Conservation (phyloP, 1,140 invertebrate genomes). For the Drosophila insularis region DNA sequence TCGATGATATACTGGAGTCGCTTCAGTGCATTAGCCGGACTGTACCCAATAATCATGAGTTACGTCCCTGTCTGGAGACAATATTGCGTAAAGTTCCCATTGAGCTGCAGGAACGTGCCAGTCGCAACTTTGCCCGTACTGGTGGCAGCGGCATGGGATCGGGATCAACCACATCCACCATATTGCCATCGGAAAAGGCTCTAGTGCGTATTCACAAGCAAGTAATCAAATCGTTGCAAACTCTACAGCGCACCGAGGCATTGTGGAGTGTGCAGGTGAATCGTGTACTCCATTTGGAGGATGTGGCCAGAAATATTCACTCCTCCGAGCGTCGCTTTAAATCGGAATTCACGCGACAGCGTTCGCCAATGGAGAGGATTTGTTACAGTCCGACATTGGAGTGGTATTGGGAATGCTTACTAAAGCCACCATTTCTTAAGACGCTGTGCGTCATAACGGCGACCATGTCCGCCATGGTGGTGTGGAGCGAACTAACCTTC, state of each 20-base stretch:
- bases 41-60: constrained; percentile 87
- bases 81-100: constrained; percentile 94
- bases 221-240: constrained; percentile 94
- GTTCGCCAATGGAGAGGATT: constrained; percentile 84
- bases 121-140: constrained; percentile 86
- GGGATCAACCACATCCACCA: constrained; percentile 86
- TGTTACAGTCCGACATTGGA: constrained; percentile 89
- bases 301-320: constrained; percentile 91
- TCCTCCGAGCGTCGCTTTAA: constrained; percentile 91
- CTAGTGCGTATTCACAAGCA: constrained; percentile 91
- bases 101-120: constrained; percentile 84
- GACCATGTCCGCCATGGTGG: constrained; percentile 93
- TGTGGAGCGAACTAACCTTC: constrained; percentile 99
- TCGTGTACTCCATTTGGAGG: constrained; percentile 92
- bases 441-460: constrained; percentile 88
- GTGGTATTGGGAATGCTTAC: constrained; percentile 97
- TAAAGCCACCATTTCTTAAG: constrained; percentile 90
- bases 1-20: constrained; percentile 96
- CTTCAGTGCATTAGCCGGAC: constrained; percentile 88
- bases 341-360: constrained; percentile 87
- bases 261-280: constrained; percentile 95
- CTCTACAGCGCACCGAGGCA: constrained; percentile 93
- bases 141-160: constrained; percentile 85
- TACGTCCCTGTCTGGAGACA: constrained; percentile 90
- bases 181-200: constrained; percentile 90